Evolutionary conservation across 2,888 invertebrate genomes (phyloP), one percentile per base, ranked within the genome.

Genomic region (Scaptomyza cyrtandrae): DNA sequence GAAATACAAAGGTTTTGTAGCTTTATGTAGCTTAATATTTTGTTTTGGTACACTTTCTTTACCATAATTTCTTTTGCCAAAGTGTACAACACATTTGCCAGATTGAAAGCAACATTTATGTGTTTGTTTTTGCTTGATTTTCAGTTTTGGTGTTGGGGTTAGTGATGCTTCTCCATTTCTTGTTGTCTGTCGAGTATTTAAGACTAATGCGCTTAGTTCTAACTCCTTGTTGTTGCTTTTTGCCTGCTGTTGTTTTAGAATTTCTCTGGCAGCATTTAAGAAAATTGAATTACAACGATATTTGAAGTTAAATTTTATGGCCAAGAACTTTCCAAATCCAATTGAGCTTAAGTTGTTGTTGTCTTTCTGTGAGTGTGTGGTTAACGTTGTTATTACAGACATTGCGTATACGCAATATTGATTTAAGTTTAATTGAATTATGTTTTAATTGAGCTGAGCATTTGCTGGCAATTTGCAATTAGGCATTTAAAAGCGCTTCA

Each of bases 161-260:
- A 19, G 16, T 39, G 24, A 19, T 57, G 24, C 14, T 61, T 24
- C 44, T 41, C 45, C 43, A 48, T 37, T 57, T 16, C 37, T 50
- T 50, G 37, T 49, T 48, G 62, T 45, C 75, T 78, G 65, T 78
- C 76, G 82, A 71, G 70, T 69, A 64, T 71, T 76, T 76, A 70
- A 82, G 73, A 74, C 72, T 88, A 83, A 83, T 83, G 74, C 88
- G 88, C 83, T 83, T 88, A 79, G 86, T 70, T 58, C 14, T 29
- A 41, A 39, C 41, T 69, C 64, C 14, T 39, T 59, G 67, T 52
- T 59, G 13, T n/a, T 70, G 33, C 46, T 48, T 46, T 35, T 33
- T 33, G 33, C 33, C 9, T 29, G 29, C 7, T 24, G 37, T 37
- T 37, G 37, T 39, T 29, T 67, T 27, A 33, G 39, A 39, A 31